Base-by-base conservation (phyloP, 2,888 invertebrate species). In the Tuberolachnus salignus region DNA sequence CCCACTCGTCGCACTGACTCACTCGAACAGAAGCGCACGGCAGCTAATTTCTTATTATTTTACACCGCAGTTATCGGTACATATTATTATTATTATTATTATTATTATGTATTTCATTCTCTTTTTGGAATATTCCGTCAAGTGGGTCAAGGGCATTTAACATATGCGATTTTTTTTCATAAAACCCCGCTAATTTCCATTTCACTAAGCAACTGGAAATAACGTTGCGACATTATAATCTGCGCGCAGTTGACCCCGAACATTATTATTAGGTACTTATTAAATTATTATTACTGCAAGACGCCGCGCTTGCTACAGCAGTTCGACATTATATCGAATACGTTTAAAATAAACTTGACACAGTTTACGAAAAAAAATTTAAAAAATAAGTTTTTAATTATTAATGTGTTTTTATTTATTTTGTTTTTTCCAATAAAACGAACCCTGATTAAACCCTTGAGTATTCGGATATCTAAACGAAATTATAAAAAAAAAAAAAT, bases 101-200 rank as follows among this genome's bases (percentile, higher is more conserved):
- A 34, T 34, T 61, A 26, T 64, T 66, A 51, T 16, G 51, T 55
- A 21, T n/a, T 44, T 53, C 64, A 70, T 34, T 57, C 61, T 26
- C 16, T 78, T 78, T 78, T 61, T 46, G 78, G 59, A 42, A 51
- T 67, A 63, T 21, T 26, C 75, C 21, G 34, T 51, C 57, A 78
- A 78, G 78, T 78, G 42, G 78, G 78, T 59, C 78, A 78, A 78
- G 78, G 78, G 78, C 69, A 49, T 44, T 46, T 26, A 46, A 49
- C 73, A 21, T 42, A 69, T 46, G n/a, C 23, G 55, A 44, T 53
- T 75, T 21, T 46, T 66, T 51, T 51, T 78, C 61, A 59, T 78
- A 78, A 78, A 78, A 78, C 57, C 69, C 59, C 69, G 51, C 61
- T 69, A 59, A 78, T 78, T 69, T 78, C 78, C 78, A 78, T 78